These are phyloP conservation scores for Chlamydotis undulata DNA, from an alignment of 2,113 vertebrate species.

Conservation along the genomic window DNA sequence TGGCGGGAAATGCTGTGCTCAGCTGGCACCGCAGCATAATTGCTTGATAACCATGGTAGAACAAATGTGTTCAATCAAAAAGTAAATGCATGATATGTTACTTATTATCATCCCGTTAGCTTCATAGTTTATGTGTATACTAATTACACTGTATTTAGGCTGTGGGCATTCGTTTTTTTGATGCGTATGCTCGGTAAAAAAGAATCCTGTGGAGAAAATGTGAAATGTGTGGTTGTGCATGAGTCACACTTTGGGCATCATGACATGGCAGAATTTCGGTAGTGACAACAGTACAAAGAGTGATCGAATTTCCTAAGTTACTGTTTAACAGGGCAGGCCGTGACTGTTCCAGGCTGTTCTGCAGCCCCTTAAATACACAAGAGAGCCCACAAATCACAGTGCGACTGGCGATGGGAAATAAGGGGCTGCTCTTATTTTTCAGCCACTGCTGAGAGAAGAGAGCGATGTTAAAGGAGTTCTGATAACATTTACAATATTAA, in stretches of 20 bases:
- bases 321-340: background rate
- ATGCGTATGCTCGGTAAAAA: background rate
- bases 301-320: background rate
- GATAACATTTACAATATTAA: constrained; percentile 79
- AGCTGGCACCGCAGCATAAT: background rate
- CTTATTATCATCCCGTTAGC: background rate
- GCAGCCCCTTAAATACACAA: background rate
- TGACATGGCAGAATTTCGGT: background rate
- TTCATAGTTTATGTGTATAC: background rate
- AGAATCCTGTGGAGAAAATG: background rate
- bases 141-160: background rate
- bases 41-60: background rate
- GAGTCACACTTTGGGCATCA: background rate
- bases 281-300: background rate
- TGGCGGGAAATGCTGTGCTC: background rate
- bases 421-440: background rate
- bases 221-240: background rate
- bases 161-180: background rate
- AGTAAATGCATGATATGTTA: background rate
- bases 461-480: constrained; percentile 54
- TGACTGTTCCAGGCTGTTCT: background rate
- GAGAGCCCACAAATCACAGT: accelerated
- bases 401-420: accelerated
- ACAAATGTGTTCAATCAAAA: background rate
- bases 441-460: background rate